Percentiles rank a stretch among this genome's conserved stretches.
Conservation (phyloP, 2,888 invertebrate species). For the Disparrhopalites patrizii region DNA sequence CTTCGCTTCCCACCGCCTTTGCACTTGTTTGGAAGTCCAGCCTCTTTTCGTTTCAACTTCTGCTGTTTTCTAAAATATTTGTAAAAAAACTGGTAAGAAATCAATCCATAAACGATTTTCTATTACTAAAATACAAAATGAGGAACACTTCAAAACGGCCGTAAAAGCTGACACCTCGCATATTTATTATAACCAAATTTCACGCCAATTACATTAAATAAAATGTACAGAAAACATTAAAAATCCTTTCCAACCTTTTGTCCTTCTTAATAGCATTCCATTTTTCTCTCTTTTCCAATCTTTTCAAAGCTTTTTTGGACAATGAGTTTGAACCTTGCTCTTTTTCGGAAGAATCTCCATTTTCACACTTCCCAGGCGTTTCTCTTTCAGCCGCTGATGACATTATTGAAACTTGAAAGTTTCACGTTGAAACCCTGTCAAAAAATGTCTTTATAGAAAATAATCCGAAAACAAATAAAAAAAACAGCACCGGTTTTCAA, state of each 20-base stretch:
- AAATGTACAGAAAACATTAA: background rate
- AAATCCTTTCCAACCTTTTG: background rate
- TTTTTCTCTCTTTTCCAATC: background rate
- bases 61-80: conserved; percentile 13
- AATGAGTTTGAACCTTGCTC: background rate
- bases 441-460: background rate
- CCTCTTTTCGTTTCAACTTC: conserved; percentile 19
- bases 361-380: background rate
- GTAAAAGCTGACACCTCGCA: no score
- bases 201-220: background rate
- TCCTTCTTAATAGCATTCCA: background rate
- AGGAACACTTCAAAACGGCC: no score
- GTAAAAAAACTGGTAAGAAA: no score
- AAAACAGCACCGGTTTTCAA: no score
- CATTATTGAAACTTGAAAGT: background rate
- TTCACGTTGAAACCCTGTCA: background rate
- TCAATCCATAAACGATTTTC: no score
- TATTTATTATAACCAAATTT: no score
- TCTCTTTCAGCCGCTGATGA: background rate
- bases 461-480: background rate
- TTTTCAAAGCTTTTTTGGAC: background rate
- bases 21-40: conserved; percentile 17
- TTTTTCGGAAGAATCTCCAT: background rate
- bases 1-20: conserved; percentile 30
- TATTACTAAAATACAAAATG: no score